These are phyloP conservation scores for Lepidothrix coronata DNA, from an alignment of 2,113 vertebrate species.

Conservation along the genomic window DNA sequence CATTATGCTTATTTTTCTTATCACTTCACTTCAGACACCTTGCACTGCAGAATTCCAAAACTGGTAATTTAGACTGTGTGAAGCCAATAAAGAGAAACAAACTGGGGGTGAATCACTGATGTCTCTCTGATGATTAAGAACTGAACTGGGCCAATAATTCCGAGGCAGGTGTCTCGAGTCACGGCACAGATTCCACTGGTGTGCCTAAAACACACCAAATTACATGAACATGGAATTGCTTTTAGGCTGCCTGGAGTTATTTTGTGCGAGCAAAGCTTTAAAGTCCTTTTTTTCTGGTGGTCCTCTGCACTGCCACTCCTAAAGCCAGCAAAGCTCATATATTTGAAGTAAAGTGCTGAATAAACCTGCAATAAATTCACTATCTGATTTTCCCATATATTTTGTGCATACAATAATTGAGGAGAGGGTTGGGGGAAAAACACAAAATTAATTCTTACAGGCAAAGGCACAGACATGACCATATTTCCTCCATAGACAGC, in stretches of 20 bases:
- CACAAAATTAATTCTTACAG: constrained; percentile 79
- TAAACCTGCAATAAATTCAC: background rate
- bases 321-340: background rate
- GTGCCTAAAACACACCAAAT: background rate
- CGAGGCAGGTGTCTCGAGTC: constrained; percentile 2
- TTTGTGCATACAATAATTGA: background rate
- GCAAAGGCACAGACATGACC: constrained; percentile 98
- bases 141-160: constrained; percentile 15
- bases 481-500: constrained; percentile 98
- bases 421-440: background rate
- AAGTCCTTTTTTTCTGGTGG: background rate
- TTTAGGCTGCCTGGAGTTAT: constrained; percentile 12
- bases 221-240: background rate
- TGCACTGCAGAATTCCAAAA: constrained; percentile 8
- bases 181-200: background rate
- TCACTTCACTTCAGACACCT: constrained; percentile 59
- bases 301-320: background rate
- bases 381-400: background rate
- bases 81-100: constrained; percentile 16
- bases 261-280: background rate
- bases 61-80: background rate
- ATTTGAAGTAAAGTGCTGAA: background rate
- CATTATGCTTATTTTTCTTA: constrained; percentile 58
- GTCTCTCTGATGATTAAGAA: constrained; percentile 23
- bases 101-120: background rate